Base-by-base conservation (phyloP, 2,888 invertebrate species). In the Morpho deidamia region DNA sequence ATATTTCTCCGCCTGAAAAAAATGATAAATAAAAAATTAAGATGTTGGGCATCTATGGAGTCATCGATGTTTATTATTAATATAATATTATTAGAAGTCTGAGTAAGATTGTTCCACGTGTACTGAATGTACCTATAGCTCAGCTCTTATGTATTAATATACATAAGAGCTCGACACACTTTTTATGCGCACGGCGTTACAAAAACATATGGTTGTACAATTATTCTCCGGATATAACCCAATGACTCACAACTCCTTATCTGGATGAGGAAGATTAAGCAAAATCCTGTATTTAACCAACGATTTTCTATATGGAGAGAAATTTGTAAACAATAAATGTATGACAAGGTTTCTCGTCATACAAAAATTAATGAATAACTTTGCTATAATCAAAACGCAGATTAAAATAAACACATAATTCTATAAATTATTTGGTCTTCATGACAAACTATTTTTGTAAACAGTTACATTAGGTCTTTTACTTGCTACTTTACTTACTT, bases 181-280 rank as follows among this genome's bases (percentile, higher is more conserved):
- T 76, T 79, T 77, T 75, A 81, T 81, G 71, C 72, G 69, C 69
- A 59, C 52, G 58, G 61, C 59, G 78, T 74, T 69, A 70, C 74
- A 74, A 72, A 74, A 84, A 76, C 85, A 86, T 81, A 86, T 88
- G 85, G 85, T 77, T 73, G 71, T 64, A 69, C 66, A 74, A 76
- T 81, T 77, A 71, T 71, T 68, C 71, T 71, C 74, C 79, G 81
- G 80, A 84, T 78, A 81, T 82, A 71, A 70, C 66, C 61, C 62
- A 62, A 71, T 85, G 84, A 86, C 66, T 82, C 83, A 85, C 70
- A 66, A 55, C 64, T 72, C 72, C 74, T 81, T 81, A 78, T 77
- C 82, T 81, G 72, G 73, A 72, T 78, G 77, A 78, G 75, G 70
- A 72, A 78, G 75, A 78, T 78, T 72, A 76, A 71, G 70, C 64